Percentiles rank a stretch among this genome's conserved stretches.
phyloP scores from a whole-genome alignment of 2,113 vertebrate species.

The Hemiprocne comata region DNA sequence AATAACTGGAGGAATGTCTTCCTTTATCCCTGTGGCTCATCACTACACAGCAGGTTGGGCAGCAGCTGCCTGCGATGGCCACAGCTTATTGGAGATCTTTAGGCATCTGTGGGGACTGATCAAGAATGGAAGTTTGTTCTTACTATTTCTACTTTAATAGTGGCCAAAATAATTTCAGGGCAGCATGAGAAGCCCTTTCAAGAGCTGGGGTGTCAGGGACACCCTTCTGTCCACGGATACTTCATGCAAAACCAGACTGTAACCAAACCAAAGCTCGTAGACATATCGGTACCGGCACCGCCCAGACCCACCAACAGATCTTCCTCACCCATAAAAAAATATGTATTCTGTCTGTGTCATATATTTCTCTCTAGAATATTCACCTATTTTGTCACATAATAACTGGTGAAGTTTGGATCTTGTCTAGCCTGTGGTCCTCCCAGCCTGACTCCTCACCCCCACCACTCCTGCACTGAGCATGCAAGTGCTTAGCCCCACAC shows the following conservation, averaged over 20 bases:
- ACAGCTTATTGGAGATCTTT: neutral
- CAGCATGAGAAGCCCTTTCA: neutral
- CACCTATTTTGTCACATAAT: neutral
- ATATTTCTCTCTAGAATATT: neutral
- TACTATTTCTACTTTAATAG: neutral
- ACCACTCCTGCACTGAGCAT: neutral
- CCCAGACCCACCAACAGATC: neutral
- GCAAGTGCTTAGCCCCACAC: neutral
- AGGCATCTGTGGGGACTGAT: neutral
- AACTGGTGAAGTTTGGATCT: neutral
- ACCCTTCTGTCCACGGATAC: neutral
- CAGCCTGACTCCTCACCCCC: neutral
- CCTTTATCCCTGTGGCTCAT: neutral
- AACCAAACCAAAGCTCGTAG: neutral
- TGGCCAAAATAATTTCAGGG: neutral
- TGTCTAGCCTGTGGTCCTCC: neutral
- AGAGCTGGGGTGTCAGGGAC: no score
- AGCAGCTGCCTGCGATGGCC: accelerated
- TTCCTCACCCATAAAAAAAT: neutral
- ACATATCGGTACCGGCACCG: accelerated
- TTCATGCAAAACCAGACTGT: neutral
- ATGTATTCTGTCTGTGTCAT: no score
- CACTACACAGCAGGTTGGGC: neutral
- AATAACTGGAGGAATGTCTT: neutral
- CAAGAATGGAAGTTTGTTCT: neutral